Conservation (phyloP, 2,797 vertebrate species). For the Microctenopoma stevenorrisi region DNA sequence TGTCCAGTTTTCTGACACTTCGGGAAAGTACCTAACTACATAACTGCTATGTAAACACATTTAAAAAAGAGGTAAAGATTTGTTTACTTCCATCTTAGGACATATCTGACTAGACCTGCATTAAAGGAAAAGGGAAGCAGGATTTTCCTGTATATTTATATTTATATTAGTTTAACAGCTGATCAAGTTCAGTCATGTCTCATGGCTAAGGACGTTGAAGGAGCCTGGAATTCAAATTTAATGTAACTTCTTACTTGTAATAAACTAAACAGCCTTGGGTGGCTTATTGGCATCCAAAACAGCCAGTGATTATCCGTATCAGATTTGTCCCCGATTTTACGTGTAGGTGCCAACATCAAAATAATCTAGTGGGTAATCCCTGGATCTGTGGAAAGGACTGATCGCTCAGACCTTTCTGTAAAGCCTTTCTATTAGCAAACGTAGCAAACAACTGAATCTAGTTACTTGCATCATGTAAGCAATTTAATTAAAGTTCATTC, state of each 20-base stretch:
- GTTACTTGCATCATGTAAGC: constrained; percentile 3
- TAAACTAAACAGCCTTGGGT: background rate
- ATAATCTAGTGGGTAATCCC: background rate
- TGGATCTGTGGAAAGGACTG: too few relatives aligned
- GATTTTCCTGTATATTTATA: constrained; percentile 24
- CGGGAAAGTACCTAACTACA: too few relatives aligned
- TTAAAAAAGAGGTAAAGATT: background rate
- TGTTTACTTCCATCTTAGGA: constrained; percentile 4
- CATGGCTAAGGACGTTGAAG: background rate
- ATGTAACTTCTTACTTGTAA: background rate
- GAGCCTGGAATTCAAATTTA: background rate
- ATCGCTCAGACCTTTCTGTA: background rate
- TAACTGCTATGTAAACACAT: background rate
- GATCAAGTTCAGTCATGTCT: background rate
- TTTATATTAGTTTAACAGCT: constrained; percentile 4
- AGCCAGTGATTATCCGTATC: background rate
- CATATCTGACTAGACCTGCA: background rate
- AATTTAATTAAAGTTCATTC: constrained; percentile 1
- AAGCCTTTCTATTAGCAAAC: background rate
- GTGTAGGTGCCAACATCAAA: too few relatives aligned
- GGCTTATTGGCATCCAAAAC: background rate
- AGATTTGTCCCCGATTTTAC: background rate
- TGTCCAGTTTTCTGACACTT: too few relatives aligned
- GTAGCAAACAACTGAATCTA: background rate
- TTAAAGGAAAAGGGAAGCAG: constrained; percentile 53